Base-by-base conservation (phyloP, 2,797 vertebrate genomes). In the Malurus leucopterus region DNA sequence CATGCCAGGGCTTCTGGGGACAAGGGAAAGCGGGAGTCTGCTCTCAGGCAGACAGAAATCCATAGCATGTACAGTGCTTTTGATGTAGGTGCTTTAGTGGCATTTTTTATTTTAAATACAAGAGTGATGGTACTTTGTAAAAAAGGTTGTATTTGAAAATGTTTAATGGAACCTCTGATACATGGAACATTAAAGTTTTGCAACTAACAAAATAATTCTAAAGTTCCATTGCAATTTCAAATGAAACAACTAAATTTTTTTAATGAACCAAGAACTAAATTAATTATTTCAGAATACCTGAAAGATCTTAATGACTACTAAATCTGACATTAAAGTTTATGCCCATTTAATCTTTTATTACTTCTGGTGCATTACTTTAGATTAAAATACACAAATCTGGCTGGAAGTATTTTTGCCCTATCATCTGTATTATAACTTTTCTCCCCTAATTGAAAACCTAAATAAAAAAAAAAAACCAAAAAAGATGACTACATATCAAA, bases 271-370 rank as follows among this genome's bases (percentile, higher is more conserved):
- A 80, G 34, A 80, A 59, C 36, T 53, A 29, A 90, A 77, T 55
- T 71, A 86, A 86, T 4, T 0, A 79, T 71, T 81, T 69, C 22
- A 54, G 41, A 90, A 81, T 24, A 93, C 62, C 76, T 87, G 51
- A 63, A 86, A 80, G 51, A 85, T 55, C 57, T 86, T 78, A 87
- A 74, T 61, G 50, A 77, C 29, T 71, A 61, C 74, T 83, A 82
- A 86, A 86, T 43, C 30, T 74, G 47, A 91, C 51, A 77, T 41
- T 80, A 17, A 78, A 84, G 38, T 81, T 78, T 80, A 59, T 21
- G 17, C n/a, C 16, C 43, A 64, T 84, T 92, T 84, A 67, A 92
- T 86, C 41, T 84, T 88, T 74, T 69, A 72, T 75, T 77, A 83
- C 34, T 62, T 87, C 34, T 40, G 38, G 22, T 65, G 55, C 44